A percentile compares a stretch with the other conserved stretches of the same genome.
Conservation (phyloP, 2,888 invertebrate genomes). For the Cremastobaeus sp. region DNA sequence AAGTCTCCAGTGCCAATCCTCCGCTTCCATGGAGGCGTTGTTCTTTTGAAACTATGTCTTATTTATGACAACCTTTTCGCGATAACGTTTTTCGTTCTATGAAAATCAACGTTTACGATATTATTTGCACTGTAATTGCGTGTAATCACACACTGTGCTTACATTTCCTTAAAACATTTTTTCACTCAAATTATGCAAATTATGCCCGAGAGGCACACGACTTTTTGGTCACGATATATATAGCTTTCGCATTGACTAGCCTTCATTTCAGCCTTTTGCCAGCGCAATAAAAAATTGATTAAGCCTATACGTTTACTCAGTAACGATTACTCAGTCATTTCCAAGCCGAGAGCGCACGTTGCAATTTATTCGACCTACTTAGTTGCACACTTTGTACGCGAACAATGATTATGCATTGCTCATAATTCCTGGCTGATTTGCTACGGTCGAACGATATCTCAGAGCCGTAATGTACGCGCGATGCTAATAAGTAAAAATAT, state of each 20-base stretch:
- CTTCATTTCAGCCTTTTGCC: conserved; percentile 46
- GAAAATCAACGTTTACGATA: too few relatives aligned
- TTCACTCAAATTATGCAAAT: too few relatives aligned
- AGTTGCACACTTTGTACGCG: conserved; percentile 53
- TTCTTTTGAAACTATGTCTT: too few relatives aligned
- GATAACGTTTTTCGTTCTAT: too few relatives aligned
- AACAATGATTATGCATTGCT: conserved; percentile 64
- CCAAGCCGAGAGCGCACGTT: conserved; percentile 39
- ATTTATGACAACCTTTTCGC: too few relatives aligned
- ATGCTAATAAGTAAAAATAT: conserved; percentile 20
- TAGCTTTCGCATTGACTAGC: conserved; percentile 33
- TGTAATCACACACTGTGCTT: too few relatives aligned
- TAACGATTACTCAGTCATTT: conserved; percentile 65
- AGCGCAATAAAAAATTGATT: conserved; percentile 52
- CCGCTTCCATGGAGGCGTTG: too few relatives aligned
- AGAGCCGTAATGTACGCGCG: conserved; percentile 30
- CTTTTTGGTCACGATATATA: conserved; percentile 42
- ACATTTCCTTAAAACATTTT: too few relatives aligned
- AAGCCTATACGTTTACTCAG: conserved; percentile 64
- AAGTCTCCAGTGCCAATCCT: too few relatives aligned
- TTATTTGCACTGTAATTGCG: too few relatives aligned
- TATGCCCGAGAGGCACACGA: too few relatives aligned
- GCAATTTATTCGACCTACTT: conserved; percentile 67
- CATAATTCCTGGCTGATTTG: conserved; percentile 66
- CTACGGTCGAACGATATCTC: conserved; percentile 57